phyloP scores from a whole-genome alignment of 2,797 vertebrate genomes.

The Sebastes aleutianus region DNA sequence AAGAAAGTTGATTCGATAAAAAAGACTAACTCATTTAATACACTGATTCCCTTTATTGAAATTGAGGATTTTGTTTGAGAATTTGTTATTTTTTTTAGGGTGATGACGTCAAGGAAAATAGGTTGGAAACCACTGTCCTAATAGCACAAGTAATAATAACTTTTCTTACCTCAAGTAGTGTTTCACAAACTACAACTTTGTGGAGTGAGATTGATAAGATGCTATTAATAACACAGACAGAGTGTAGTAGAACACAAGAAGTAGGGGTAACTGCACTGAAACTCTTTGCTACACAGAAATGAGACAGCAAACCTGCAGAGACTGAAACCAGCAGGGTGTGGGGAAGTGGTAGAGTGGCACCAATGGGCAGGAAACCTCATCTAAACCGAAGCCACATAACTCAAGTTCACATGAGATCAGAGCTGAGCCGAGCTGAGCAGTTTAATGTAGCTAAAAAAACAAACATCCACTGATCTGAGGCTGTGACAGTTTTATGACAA shows the following conservation, averaged over 20 bases:
- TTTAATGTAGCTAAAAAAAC: not conserved
- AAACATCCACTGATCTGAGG: not conserved
- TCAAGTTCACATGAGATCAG: not conserved
- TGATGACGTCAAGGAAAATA: too few relatives aligned
- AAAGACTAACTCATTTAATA: too few relatives aligned
- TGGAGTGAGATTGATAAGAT: not conserved
- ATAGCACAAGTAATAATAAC: not conserved
- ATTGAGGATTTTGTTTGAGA: too few relatives aligned
- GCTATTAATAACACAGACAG: too few relatives aligned
- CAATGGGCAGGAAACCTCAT: constrained; percentile 20
- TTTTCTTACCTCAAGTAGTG: not conserved
- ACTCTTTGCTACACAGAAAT: not conserved
- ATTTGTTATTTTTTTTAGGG: too few relatives aligned
- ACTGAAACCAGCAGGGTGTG: not conserved
- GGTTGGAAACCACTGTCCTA: not conserved
- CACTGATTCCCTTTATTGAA: too few relatives aligned
- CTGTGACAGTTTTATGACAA: not conserved
- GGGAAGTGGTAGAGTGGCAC: not conserved
- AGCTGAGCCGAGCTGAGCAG: not conserved
- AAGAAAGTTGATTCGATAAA: too few relatives aligned
- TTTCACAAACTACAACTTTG: not conserved
- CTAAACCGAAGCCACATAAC: not conserved
- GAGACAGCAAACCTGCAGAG: not conserved
- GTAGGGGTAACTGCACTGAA: not conserved
- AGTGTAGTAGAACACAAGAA: not conserved